Evolutionary conservation across 2,113 vertebrate genomes (phyloP).

Genomic region (Serranochromis macrocephalus): DNA sequence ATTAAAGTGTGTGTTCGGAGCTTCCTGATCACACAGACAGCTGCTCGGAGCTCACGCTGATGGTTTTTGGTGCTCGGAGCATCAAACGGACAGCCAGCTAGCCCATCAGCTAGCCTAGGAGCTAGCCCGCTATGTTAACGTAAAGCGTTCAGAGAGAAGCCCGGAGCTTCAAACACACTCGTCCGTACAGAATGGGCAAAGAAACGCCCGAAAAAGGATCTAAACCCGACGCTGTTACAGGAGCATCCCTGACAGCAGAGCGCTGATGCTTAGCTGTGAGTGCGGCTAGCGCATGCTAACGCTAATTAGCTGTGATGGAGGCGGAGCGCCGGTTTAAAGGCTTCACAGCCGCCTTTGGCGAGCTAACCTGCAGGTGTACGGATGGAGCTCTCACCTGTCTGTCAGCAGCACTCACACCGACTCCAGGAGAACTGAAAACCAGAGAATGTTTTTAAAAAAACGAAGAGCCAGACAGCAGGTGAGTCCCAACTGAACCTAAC

Average conservation of each 20-base stretch:
- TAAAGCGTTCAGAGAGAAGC: neutral
- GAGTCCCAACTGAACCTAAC: neutral
- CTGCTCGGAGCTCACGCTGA: neutral
- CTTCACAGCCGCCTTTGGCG: neutral
- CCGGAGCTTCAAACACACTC: neutral
- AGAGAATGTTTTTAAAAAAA: neutral
- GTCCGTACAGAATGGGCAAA: neutral
- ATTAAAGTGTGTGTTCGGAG: no score
- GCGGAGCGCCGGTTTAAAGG: neutral
- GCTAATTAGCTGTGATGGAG: neutral
- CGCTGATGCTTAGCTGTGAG: neutral
- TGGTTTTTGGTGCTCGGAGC: neutral
- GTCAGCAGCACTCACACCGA: neutral
- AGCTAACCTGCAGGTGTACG: neutral
- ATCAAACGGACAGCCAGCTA: neutral
- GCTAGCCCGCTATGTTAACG: neutral
- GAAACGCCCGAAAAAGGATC: neutral
- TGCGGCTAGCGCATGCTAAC: neutral
- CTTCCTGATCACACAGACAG: neutral
- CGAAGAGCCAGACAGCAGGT: neutral
- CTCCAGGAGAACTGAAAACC: neutral
- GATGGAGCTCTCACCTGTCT: neutral
- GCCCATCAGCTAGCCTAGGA: neutral
- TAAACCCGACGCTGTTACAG: neutral
- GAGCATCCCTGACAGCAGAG: neutral